These are phyloP conservation scores for Thalassoma bifasciatum DNA, from an alignment of 2,113 vertebrate genomes.

Conservation along the genomic window DNA sequence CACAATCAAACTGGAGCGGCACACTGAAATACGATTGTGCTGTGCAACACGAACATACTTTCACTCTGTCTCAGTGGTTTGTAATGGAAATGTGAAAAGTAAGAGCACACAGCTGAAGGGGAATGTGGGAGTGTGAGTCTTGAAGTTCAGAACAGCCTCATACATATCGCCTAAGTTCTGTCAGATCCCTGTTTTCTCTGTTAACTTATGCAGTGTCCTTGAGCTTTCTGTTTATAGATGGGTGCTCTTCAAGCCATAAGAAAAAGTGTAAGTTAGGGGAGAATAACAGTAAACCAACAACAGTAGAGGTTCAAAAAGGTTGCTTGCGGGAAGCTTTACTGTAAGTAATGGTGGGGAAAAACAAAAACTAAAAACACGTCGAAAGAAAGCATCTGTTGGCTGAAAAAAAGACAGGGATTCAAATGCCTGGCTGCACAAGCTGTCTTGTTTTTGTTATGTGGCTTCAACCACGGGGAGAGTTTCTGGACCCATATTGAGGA, in stretches of 20 bases:
- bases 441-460: not conserved
- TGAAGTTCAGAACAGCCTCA: too few relatives aligned
- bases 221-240: not conserved
- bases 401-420: not conserved
- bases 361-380: too few relatives aligned
- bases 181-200: conserved; percentile 10
- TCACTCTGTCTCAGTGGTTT: not conserved
- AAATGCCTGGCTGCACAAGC: conserved; percentile 1
- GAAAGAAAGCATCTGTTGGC: too few relatives aligned
- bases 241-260: not conserved
- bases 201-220: conserved; percentile 1
- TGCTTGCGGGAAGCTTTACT: not conserved
- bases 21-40: not conserved
- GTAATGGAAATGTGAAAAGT: too few relatives aligned
- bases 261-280: conserved; percentile 1
- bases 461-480: conserved; percentile 35
- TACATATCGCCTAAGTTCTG: not conserved
- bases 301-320: too few relatives aligned
- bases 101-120: not conserved
- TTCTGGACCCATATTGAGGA: conserved; percentile 23
- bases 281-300: not conserved
- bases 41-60: not conserved
- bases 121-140: too few relatives aligned
- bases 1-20: too few relatives aligned
- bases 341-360: not conserved